These are phyloP conservation scores for Myripristis murdjan DNA, from an alignment of 2,797 vertebrate genomes.

Conservation along the genomic window DNA sequence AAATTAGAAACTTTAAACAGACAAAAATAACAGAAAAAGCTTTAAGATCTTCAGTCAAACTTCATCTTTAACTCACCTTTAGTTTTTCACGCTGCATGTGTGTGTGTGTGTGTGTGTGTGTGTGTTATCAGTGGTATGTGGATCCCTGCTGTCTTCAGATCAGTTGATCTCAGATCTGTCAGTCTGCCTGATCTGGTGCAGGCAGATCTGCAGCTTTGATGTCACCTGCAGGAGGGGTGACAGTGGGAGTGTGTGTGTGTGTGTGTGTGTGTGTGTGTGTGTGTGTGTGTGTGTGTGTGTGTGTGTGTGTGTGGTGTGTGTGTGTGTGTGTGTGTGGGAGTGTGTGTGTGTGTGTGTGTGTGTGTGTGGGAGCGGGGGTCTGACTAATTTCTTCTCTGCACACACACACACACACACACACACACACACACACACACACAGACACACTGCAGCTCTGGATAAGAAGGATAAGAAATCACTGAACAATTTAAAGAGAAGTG, in stretches of 20 bases:
- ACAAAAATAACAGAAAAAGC: too few species aligned
- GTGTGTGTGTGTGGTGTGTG: conserved; percentile 1
- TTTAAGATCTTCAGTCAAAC: too few species aligned
- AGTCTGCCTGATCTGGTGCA: conserved; percentile 41
- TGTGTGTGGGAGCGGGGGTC: conserved; percentile 66
- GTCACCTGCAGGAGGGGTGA: too few species aligned
- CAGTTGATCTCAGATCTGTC: conserved; percentile 55
- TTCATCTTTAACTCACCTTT: too few species aligned
- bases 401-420: too few species aligned
- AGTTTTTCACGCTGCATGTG: too few species aligned
- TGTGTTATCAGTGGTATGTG: conserved; percentile 64
- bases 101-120: conserved; percentile 20
- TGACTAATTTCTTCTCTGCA: conserved; percentile 52
- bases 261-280: conserved; percentile 14
- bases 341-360: too few species aligned
- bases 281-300: conserved; percentile 22
- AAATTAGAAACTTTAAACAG: too few species aligned
- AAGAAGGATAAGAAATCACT: too few species aligned
- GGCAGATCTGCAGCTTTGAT: conserved; percentile 62
- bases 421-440: too few species aligned
- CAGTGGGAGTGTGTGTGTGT: background rate
- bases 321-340: conserved; percentile 17
- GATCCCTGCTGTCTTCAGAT: conserved; percentile 56
- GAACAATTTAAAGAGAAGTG: background rate
- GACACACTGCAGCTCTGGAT: too few species aligned